A percentile compares a stretch with the other conserved stretches of the same genome.
phyloP scores from a whole-genome alignment of 2,888 invertebrate genomes.

The Tromatobia lineatoria region DNA sequence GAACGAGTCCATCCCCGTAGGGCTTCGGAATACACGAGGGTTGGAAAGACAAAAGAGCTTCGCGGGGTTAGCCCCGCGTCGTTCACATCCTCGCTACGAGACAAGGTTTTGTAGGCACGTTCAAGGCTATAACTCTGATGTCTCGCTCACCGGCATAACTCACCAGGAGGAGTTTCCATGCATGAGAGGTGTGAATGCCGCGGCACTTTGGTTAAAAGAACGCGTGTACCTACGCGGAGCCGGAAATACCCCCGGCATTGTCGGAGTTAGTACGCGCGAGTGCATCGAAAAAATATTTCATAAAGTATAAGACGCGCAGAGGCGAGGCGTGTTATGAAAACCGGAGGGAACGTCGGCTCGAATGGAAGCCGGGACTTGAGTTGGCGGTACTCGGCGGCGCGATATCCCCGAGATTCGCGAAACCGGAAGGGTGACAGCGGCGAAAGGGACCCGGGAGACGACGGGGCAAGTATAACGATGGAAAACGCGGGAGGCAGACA shows the following conservation, averaged over 20 bases:
- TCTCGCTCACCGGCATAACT: constrained; percentile 38
- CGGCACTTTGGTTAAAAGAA: constrained; percentile 36
- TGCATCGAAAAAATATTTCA: constrained; percentile 57
- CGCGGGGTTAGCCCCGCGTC: constrained; percentile 32
- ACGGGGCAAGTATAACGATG: constrained; percentile 30
- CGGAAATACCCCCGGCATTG: constrained; percentile 33
- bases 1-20: constrained; percentile 59
- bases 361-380: constrained; percentile 61
- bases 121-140: constrained; percentile 36
- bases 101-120: constrained; percentile 41
- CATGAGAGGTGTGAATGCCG: constrained; percentile 63
- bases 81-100: constrained; percentile 53
- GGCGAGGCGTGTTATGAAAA: constrained; percentile 49
- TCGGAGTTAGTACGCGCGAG: constrained; percentile 69
- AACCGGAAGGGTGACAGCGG: constrained; percentile 45
- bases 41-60: constrained; percentile 53
- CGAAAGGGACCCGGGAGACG: constrained; percentile 28
- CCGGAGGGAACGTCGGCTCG: constrained; percentile 33
- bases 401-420: constrained; percentile 59
- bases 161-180: neutral
- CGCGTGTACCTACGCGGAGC: constrained; percentile 49
- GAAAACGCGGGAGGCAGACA: constrained; percentile 52
- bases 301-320: constrained; percentile 52
- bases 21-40: constrained; percentile 42
- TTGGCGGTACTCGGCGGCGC: constrained; percentile 58